Evolutionary conservation across 2,888 invertebrate genomes (phyloP).

Genomic region (Pammene aurita): DNA sequence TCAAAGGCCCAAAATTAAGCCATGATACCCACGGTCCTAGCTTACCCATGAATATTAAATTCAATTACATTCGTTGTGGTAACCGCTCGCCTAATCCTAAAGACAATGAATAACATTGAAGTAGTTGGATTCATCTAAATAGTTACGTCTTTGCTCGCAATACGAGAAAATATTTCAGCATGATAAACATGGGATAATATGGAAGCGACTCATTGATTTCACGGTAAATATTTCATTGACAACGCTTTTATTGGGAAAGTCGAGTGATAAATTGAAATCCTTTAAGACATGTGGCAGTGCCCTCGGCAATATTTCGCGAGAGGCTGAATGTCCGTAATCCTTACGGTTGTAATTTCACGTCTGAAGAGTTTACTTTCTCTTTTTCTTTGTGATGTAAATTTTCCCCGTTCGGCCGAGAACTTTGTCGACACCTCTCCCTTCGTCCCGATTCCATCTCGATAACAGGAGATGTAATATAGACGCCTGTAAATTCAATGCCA

Average conservation of each 20-base stretch:
- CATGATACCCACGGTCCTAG: slow-evolving; percentile 63
- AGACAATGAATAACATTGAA: slow-evolving; percentile 27
- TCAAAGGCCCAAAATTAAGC: slow-evolving; percentile 65
- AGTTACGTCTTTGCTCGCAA: slow-evolving; percentile 24
- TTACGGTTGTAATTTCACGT: slow-evolving; percentile 65
- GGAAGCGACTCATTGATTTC: slow-evolving; percentile 36
- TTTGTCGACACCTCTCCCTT: slow-evolving; percentile 61
- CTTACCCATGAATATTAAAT: slow-evolving; percentile 66
- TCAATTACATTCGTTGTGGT: slow-evolving; percentile 53
- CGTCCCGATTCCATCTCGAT: slow-evolving; percentile 66
- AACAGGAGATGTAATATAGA: slow-evolving; percentile 67
- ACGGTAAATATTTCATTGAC: slow-evolving; percentile 29
- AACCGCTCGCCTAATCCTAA: slow-evolving; percentile 23
- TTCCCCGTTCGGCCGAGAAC: slow-evolving; percentile 61
- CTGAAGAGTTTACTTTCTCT: slow-evolving; percentile 61
- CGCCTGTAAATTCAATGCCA: slow-evolving; percentile 55
- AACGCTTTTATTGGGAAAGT: not conserved
- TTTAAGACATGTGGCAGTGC: slow-evolving; percentile 50
- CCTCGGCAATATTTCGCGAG: slow-evolving; percentile 40
- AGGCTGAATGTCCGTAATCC: slow-evolving; percentile 55
- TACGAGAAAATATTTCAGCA: slow-evolving; percentile 30
- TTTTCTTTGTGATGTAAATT: slow-evolving; percentile 73
- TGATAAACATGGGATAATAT: slow-evolving; percentile 38
- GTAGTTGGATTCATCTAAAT: not conserved
- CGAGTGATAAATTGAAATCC: slow-evolving; percentile 18